Base-by-base conservation (phyloP, 2,888 invertebrate genomes). In the Ecliptopera silaceata region DNA sequence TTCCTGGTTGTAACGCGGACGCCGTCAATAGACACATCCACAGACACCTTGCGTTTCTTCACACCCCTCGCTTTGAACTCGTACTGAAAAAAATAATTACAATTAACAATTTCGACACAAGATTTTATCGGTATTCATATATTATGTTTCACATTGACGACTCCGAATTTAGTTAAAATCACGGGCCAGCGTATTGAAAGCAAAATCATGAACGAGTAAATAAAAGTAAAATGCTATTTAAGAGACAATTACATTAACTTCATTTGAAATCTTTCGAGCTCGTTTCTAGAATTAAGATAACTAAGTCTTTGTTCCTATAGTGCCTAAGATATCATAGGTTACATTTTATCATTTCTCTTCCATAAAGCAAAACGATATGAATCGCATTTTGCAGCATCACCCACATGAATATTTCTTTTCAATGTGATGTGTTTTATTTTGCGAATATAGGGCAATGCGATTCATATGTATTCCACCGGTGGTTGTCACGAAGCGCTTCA, bases 11-110 rank as follows among this genome's bases (percentile, higher is more conserved):
- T 95, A 61, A 99, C 97, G 84, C 96, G 96, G 59, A 99, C 97
- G 17, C 99, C 99, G 68, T 99, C 98, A 41, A 98, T 96, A 15
- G 98, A 98, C 64, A 99, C 96, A 72, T 97, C 96, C 66, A 99
- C 94, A 57, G 96, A 96, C 75, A 99, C 99, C 92, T 99, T 99
- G 82, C 97, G 96, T 91, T 99, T 99, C 92, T 99, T 99, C 80
- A 98, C 96, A 52, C 97, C 98, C 85, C 97, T 97, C 70, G 98
- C 96, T 93, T 99, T 99, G 93, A 98, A 99, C 90, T 99, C 99
- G 90, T 98, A 98, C 98, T 99, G 94, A 26, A 66, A 64, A 18
- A 44, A 13, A 8, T 10, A 10, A 4, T 20, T 22, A n/a, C n/a
- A 18, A 31, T 15, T 26, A 41, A 1, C 11, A 39, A 3, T 32